Evolutionary conservation across 2,888 invertebrate species (phyloP).

Genomic region (Cerastis rubricosa): DNA sequence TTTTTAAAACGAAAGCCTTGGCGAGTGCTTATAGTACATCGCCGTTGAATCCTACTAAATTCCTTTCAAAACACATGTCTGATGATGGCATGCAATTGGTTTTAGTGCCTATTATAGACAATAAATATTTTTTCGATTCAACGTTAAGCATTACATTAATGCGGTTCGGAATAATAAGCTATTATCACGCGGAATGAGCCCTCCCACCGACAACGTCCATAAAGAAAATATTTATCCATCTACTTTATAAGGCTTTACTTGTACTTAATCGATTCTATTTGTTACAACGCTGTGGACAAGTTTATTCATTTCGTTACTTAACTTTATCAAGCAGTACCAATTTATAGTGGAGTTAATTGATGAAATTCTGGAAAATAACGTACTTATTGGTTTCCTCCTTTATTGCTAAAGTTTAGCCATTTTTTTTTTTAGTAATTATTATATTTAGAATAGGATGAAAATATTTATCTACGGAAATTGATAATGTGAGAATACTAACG

Average conservation of each 20-base stretch:
- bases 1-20: conserved; percentile 12
- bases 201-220: conserved; percentile 56
- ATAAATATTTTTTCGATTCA: conserved; percentile 54
- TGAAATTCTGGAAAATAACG: background rate
- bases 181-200: conserved; percentile 64
- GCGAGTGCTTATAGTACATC: background rate
- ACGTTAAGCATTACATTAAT: conserved; percentile 58
- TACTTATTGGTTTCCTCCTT: background rate
- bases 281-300: conserved; percentile 42
- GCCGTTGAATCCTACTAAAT: conserved; percentile 25
- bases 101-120: conserved; percentile 45
- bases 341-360: background rate
- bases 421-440: background rate
- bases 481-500: background rate
- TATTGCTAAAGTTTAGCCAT: background rate
- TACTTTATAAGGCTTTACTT: conserved; percentile 54
- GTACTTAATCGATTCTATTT: conserved; percentile 58
- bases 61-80: conserved; percentile 29
- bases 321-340: conserved; percentile 1
- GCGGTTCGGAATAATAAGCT: conserved; percentile 63
- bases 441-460: background rate
- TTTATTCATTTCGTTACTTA: conserved; percentile 40
- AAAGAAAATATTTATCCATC: conserved; percentile 62
- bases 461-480: background rate
- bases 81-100: conserved; percentile 35